Percentiles rank a stretch among this genome's conserved stretches.
Evolutionary conservation across 1,140 invertebrate genomes (phyloP).

Genomic region (Thalassaphorura encarpata): DNA sequence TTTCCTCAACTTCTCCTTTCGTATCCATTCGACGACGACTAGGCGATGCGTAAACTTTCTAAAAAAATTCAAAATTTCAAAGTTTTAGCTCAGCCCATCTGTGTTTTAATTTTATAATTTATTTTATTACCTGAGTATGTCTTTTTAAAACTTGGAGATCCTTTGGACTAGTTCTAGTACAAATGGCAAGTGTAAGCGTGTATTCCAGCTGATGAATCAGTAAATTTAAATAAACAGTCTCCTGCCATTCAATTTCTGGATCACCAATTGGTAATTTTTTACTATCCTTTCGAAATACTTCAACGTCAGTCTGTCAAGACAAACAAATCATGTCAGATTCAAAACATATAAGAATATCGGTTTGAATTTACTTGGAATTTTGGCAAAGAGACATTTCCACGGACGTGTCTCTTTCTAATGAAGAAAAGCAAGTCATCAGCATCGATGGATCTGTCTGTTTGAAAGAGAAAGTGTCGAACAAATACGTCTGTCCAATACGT

Average conservation of each 20-base stretch:
- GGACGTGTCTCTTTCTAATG: slow-evolving; percentile 81
- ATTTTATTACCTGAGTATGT: slow-evolving; percentile 64
- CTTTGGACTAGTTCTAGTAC: slow-evolving; percentile 91
- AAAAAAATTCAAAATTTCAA: slow-evolving; percentile 17
- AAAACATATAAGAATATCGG: not conserved
- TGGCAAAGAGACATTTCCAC: slow-evolving; percentile 68
- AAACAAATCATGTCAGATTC: slow-evolving; percentile 12
- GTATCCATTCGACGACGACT: slow-evolving; percentile 92
- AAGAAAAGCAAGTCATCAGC: slow-evolving; percentile 94
- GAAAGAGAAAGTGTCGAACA: slow-evolving; percentile 85
- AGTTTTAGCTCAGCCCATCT: not conserved
- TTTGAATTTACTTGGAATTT: slow-evolving; percentile 65
- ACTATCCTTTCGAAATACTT: slow-evolving; percentile 92
- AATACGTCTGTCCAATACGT: slow-evolving; percentile 95
- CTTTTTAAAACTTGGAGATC: slow-evolving; percentile 88
- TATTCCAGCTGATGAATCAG: slow-evolving; percentile 99
- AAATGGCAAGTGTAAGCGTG: slow-evolving; percentile 90
- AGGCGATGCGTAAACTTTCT: slow-evolving; percentile 90
- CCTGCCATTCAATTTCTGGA: slow-evolving; percentile 95
- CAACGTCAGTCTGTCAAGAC: slow-evolving; percentile 71
- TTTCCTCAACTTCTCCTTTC: slow-evolving; percentile 96
- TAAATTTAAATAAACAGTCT: slow-evolving; percentile 97
- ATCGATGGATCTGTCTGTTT: slow-evolving; percentile 70
- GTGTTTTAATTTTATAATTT: too few relatives aligned
- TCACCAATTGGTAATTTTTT: slow-evolving; percentile 91